phyloP scores from a whole-genome alignment of 2,888 invertebrate species.

The Harpagoxenus sublaevis region DNA sequence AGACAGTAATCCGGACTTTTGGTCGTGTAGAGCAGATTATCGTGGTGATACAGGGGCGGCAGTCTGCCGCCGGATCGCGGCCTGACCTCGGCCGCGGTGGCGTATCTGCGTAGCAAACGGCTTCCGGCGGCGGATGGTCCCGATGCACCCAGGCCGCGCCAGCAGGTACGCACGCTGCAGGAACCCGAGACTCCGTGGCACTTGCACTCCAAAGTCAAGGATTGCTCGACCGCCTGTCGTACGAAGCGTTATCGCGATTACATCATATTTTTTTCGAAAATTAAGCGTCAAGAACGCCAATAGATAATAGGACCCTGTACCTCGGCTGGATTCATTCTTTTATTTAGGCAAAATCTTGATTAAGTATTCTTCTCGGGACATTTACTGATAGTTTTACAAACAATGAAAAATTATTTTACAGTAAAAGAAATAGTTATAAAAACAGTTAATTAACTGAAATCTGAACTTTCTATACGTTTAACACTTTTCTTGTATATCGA shows the following conservation, averaged over 20 bases:
- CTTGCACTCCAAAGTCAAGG: constrained; percentile 90
- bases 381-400: not conserved
- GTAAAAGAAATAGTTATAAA: not conserved
- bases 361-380: not conserved
- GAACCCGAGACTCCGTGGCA: constrained; percentile 95
- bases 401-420: not conserved
- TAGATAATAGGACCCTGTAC: not conserved
- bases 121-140: constrained; percentile 88
- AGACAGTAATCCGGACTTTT: constrained; percentile 95
- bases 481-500: not conserved
- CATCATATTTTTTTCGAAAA: not conserved
- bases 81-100: constrained; percentile 87
- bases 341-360: not conserved
- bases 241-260: not conserved
- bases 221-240: constrained; percentile 89
- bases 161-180: constrained; percentile 93
- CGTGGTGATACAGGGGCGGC: constrained; percentile 85
- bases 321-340: not conserved
- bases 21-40: constrained; percentile 91
- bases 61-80: constrained; percentile 83
- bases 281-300: not conserved
- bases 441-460: not conserved
- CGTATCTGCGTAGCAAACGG: constrained; percentile 88
- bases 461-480: not conserved
- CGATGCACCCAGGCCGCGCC: constrained; percentile 89